Base-by-base conservation (phyloP, 2,113 vertebrate genomes). In the Microtus oregoni region DNA sequence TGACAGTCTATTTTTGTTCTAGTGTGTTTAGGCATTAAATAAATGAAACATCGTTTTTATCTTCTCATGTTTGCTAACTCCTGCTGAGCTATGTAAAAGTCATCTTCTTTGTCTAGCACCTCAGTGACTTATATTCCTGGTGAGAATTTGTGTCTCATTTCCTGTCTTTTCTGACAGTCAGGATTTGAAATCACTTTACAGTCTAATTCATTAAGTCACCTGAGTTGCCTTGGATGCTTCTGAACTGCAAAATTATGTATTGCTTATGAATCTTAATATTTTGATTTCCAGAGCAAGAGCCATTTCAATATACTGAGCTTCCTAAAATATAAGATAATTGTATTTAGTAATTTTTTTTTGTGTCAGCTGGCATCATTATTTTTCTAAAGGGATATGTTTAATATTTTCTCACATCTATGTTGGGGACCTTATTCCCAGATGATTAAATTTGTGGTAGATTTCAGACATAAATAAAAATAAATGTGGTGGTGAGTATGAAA, bases 401-500 rank as follows among this genome's bases (percentile, higher is more conserved):
- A 91, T 77, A 1, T 82, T 97, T 97, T 91, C 20, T 97, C n/a
- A 22, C 82, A 28, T 88, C 14, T 96, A 2, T 77, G 96, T 97
- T 94, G 92, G 85, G 88, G 41, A 94, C 24, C 19, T 89, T 85
- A 96, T 20, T 87, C 35, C 95, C 68, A 44, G 32, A 86, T 91
- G 92, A 85, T 92, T 91, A 73, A 79, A 91, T 86, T 67, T 90
- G 67, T 90, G 20, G 7, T 52, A 30, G 26, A 47, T 76, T 96
- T 97, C 94, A 67, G 61, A 72, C 79, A 92, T 90, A 94, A 94
- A 82, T 28, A 92, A 95, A n/a, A 35, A 24, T 2, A 0, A 30
- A 63, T 76, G 92, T 97, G 7, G 44, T 87, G 14, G 50, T 85
- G 96, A 55, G 5, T 83, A 73, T 32, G 4, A 47, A 58, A n/a